Percentiles rank a stretch among this genome's conserved stretches.
Conservation (phyloP, 1,140 invertebrate species). For the Lethrus apterus region DNA sequence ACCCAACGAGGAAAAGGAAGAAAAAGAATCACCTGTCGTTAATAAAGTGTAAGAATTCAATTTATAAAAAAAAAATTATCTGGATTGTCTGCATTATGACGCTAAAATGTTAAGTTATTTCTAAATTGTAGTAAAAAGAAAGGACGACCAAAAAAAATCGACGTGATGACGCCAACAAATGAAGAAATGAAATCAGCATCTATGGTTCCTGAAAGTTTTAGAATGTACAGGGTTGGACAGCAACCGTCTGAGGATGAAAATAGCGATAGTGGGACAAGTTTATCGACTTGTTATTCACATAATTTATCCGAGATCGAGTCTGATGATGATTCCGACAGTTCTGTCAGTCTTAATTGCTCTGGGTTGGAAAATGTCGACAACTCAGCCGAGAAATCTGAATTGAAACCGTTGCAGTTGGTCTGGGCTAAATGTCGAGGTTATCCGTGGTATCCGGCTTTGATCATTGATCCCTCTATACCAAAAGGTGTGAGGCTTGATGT, state of each 20-base stretch:
- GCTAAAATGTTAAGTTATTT: no score
- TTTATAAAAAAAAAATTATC: no score
- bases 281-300: slow-evolving; percentile 40
- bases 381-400: slow-evolving; percentile 29
- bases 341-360: slow-evolving; percentile 16
- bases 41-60: no score
- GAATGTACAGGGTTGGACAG: slow-evolving; percentile 31
- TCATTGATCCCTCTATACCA: slow-evolving; percentile 90
- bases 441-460: slow-evolving; percentile 94
- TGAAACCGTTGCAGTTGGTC: slow-evolving; percentile 83
- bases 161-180: background rate
- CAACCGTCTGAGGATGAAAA: slow-evolving; percentile 37
- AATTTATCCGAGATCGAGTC: slow-evolving; percentile 37
- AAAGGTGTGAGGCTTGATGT: slow-evolving; percentile 52
- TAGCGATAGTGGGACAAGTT: slow-evolving; percentile 35
- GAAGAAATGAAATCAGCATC: slow-evolving; percentile 15
- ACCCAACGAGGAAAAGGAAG: slow-evolving; percentile 30
- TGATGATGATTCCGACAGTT: slow-evolving; percentile 35
- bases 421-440: slow-evolving; percentile 96
- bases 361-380: slow-evolving; percentile 19
- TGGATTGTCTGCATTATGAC: no score
- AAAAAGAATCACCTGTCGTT: slow-evolving; percentile 19
- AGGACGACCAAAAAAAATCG: slow-evolving; percentile 20
- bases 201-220: slow-evolving; percentile 36
- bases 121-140: slow-evolving; percentile 29